phyloP scores from a whole-genome alignment of 1,140 invertebrate species.

The Capitella teleta region DNA sequence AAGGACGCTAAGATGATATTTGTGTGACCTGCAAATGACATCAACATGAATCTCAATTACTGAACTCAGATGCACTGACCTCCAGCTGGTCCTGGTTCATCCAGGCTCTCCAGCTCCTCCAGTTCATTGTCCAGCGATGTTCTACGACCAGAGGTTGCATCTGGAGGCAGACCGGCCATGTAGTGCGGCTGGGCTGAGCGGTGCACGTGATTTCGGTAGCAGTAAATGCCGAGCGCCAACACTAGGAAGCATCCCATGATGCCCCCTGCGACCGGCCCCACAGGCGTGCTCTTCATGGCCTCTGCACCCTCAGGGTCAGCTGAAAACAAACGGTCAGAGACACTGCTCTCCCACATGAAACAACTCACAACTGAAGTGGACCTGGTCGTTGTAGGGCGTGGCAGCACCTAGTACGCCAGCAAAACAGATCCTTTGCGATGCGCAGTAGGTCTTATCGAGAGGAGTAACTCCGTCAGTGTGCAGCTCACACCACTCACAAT shows the following conservation, averaged over 20 bases:
- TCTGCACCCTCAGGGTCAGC: not conserved
- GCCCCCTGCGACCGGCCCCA: conserved; percentile 54
- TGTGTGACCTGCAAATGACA: conserved; percentile 26
- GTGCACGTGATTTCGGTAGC: conserved; percentile 48
- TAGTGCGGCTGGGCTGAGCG: conserved; percentile 31
- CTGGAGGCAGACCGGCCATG: conserved; percentile 31
- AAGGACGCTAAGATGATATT: conserved; percentile 41
- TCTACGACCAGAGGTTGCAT: conserved; percentile 18
- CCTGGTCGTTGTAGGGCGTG: conserved; percentile 63
- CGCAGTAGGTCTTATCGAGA: conserved; percentile 63
- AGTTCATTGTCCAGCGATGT: conserved; percentile 40
- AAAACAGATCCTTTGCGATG: conserved; percentile 66
- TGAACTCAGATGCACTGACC: not conserved
- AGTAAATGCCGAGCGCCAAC: conserved; percentile 50
- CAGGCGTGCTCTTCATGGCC: conserved; percentile 42
- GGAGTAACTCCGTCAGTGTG: conserved; percentile 52
- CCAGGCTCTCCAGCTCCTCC: conserved; percentile 41
- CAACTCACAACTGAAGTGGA: conserved; percentile 41
- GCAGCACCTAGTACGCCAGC: conserved; percentile 69
- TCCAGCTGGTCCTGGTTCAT: not conserved
- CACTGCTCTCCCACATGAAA: not conserved
- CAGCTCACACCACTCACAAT: conserved; percentile 82
- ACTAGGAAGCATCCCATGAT: conserved; percentile 53
- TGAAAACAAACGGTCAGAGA: not conserved
- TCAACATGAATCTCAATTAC: not conserved